Conservation (phyloP, 2,797 vertebrate species). For the Myotis myotis region DNA sequence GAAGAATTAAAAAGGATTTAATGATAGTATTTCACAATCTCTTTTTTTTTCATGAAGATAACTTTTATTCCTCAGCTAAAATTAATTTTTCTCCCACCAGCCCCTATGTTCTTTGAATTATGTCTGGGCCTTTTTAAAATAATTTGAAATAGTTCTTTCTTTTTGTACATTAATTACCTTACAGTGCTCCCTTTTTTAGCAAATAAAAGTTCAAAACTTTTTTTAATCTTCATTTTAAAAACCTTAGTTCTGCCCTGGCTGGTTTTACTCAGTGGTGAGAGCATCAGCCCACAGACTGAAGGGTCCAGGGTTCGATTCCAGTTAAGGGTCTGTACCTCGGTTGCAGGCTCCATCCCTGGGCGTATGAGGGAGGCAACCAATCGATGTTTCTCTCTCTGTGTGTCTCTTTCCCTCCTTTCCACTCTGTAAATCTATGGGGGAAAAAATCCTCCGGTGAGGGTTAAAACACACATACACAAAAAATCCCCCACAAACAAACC, state of each 20-base stretch:
- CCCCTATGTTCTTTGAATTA: neutral
- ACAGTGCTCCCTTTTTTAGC: neutral
- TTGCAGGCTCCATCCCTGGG: too few relatives aligned
- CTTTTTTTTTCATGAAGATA: conserved; percentile 16
- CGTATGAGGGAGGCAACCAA: too few relatives aligned
- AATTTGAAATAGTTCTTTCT: neutral
- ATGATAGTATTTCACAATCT: conserved; percentile 25
- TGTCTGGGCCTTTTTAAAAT: neutral
- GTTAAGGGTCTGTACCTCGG: too few relatives aligned
- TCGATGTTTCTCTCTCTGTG: too few relatives aligned
- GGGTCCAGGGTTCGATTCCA: too few relatives aligned
- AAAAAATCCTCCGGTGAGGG: too few relatives aligned
- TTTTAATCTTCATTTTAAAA: neutral
- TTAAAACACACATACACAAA: too few relatives aligned
- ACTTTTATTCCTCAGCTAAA: neutral
- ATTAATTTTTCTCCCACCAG: neutral
- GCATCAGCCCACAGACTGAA: too few relatives aligned
- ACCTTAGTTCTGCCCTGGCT: neutral
- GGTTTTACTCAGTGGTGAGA: too few relatives aligned
- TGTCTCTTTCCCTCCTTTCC: too few relatives aligned
- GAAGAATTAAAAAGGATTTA: conserved; percentile 29
- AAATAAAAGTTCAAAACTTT: neutral
- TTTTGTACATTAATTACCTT: conserved; percentile 1
- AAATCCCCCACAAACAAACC: neutral
- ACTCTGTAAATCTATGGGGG: too few relatives aligned